phyloP scores from a whole-genome alignment of 2,888 invertebrate species.

The Dynastes hyllus region DNA sequence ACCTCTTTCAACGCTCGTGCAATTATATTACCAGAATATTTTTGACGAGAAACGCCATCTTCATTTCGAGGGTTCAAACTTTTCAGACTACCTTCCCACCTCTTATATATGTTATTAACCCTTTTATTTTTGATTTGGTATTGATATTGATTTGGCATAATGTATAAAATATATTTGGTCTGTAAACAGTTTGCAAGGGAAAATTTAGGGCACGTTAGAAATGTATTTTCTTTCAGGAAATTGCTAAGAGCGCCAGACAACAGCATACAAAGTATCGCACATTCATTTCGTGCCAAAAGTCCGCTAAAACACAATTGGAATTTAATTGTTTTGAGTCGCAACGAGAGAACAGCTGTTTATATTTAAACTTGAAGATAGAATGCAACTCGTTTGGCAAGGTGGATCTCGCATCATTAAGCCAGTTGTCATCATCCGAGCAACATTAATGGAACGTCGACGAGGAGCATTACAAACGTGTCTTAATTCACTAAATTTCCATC shows the following conservation, averaged over 20 bases:
- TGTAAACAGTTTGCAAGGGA: too few species aligned
- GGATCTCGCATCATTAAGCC: conserved; percentile 4
- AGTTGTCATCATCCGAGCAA: conserved; percentile 6
- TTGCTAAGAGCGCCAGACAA: background rate
- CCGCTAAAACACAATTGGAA: background rate
- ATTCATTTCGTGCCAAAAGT: background rate
- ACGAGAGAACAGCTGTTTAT: conserved; percentile 15
- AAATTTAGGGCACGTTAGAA: too few species aligned
- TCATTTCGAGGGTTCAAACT: too few species aligned
- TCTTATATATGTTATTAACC: too few species aligned
- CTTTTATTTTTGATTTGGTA: too few species aligned
- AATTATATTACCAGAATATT: too few species aligned
- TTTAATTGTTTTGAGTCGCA: conserved; percentile 14
- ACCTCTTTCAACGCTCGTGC: too few species aligned
- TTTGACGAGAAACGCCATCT: too few species aligned
- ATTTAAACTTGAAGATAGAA: conserved; percentile 9
- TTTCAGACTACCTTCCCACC: too few species aligned
- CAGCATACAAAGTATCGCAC: background rate
- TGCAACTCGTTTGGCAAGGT: conserved; percentile 31
- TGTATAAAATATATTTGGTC: too few species aligned
- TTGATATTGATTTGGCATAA: too few species aligned
- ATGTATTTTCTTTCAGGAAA: too few species aligned
- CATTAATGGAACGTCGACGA: conserved; percentile 4
- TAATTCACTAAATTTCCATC: conserved; percentile 11
- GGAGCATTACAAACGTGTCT: background rate